Base-by-base conservation (phyloP, 2,797 vertebrate genomes). In the Neopelma chrysocephalum region DNA sequence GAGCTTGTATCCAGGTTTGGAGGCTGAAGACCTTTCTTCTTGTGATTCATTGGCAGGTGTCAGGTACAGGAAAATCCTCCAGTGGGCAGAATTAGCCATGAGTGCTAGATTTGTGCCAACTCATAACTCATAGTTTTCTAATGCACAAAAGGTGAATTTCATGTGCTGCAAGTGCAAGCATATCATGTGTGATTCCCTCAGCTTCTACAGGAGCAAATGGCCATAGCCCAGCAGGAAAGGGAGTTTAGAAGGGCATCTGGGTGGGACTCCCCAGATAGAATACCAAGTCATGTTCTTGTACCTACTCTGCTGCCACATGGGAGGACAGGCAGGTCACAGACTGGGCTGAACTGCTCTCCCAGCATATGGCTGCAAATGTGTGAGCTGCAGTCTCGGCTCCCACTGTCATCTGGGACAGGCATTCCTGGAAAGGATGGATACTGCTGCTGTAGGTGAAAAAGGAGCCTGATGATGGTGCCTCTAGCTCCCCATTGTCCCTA, bases 281-380 rank as follows among this genome's bases (percentile, higher is more conserved):
- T 29, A 22, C 34, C 0, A 0, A 61, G 25, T 34, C 12, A 17
- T 9, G 64, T n/a, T 43, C 50, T 43, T 0, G 0, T 32, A 22
- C 21, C 68, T 56, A 31, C 27, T 77, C 0, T 0, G 65, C 47
- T 6, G 4, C 54, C 38, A 40, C 0, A 0, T 2, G 1, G 20
- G 21, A 85, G 32, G 45, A 60, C 40, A 79, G 42, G 12, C 23
- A 42, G 1, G 3, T 82, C 77, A 54, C 64, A 56, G 36, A 3
- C 34, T 43, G 61, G 42, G 57, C 62, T 80, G 64, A 65, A 56
- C 36, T 86, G 45, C 27, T 71, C 20, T 42, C 32, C n/a, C n/a
- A 66, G 48, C 43, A 58, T 9, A 40, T 6, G 4, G 4, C 45
- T 89, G 45, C 25, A n/a, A 20, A 29, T 9, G 17, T 34, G 27